Evolutionary conservation across 1,140 invertebrate species (phyloP).

Genomic region (Pristionchus pacificus): DNA sequence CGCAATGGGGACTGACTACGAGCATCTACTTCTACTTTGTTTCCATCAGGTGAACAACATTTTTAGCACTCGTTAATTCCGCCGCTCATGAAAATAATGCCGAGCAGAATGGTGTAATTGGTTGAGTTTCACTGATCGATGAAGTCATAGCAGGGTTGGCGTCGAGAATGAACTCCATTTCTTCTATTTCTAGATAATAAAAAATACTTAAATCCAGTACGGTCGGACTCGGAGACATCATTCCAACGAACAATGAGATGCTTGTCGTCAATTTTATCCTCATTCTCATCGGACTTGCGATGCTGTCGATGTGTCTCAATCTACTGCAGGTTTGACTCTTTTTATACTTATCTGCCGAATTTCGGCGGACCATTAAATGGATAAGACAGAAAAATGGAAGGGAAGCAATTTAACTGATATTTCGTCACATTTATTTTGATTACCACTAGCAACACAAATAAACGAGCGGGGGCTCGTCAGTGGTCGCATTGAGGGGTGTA

Average conservation of each 20-base stretch:
- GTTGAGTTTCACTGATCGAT: no score
- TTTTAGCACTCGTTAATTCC: no score
- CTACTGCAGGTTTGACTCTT: conserved; percentile 47
- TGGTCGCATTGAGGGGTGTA: no score
- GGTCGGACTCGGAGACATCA: conserved; percentile 52
- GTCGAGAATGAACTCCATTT: no score
- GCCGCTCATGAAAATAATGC: no score
- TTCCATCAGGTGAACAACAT: conserved; percentile 49
- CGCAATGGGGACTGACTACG: conserved; percentile 50
- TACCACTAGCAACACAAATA: no score
- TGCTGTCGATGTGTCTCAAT: conserved; percentile 56
- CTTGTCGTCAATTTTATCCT: conserved; percentile 55
- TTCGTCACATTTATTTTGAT: background rate
- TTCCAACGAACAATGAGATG: conserved; percentile 53
- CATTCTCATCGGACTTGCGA: conserved; percentile 54
- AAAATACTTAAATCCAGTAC: conserved; percentile 39
- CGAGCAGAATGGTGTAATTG: no score
- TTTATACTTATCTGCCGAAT: background rate
- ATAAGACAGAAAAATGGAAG: no score
- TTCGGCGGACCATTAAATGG: no score
- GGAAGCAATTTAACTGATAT: background rate
- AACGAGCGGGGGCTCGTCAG: no score
- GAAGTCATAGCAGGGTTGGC: no score
- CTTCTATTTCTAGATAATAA: background rate
- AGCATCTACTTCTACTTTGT: conserved; percentile 57